These are phyloP conservation scores for Sandelia bainsii DNA, from an alignment of 2,797 vertebrate genomes.

Conservation along the genomic window DNA sequence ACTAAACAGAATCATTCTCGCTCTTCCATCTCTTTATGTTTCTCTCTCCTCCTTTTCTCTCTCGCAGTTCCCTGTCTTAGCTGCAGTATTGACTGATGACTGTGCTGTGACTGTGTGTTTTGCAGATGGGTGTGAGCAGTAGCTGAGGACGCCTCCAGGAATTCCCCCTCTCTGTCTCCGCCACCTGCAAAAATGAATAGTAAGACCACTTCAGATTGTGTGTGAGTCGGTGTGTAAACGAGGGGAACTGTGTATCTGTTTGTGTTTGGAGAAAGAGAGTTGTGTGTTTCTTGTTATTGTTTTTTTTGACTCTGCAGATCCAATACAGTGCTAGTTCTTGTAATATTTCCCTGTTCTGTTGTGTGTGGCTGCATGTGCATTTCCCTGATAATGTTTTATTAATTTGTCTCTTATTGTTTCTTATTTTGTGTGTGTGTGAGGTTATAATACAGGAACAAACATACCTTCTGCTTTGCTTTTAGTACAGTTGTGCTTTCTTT, in stretches of 20 bases:
- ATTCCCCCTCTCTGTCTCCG: slow-evolving; percentile 48
- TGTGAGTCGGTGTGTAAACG: slow-evolving; percentile 8
- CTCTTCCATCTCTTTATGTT: slow-evolving; percentile 21
- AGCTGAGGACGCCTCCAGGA: slow-evolving; percentile 73
- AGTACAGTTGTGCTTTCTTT: not conserved
- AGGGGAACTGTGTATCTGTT: slow-evolving; percentile 3
- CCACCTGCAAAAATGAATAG: slow-evolving; percentile 80
- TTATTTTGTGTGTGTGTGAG: slow-evolving; percentile 3
- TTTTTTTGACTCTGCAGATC: slow-evolving; percentile 22
- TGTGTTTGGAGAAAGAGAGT: not conserved
- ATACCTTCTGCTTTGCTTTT: not conserved
- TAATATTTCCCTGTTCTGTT: not conserved
- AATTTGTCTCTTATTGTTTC: not conserved
- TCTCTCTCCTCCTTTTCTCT: slow-evolving; percentile 35
- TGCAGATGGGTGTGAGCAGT: slow-evolving; percentile 73
- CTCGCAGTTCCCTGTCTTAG: slow-evolving; percentile 54
- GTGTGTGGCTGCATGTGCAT: slow-evolving; percentile 6
- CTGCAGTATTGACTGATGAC: slow-evolving; percentile 73
- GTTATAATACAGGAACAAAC: too few relatives aligned
- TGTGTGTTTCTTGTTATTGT: slow-evolving; percentile 8
- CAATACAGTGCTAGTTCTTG: slow-evolving; percentile 15
- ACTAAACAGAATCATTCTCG: slow-evolving; percentile 69
- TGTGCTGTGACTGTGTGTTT: slow-evolving; percentile 72
- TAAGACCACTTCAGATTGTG: slow-evolving; percentile 62
- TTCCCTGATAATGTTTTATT: not conserved